A percentile compares a stretch with the other conserved stretches of the same genome.
Evolutionary conservation across 2,797 vertebrate species (phyloP).

Genomic region (Epinephelus awoara): DNA sequence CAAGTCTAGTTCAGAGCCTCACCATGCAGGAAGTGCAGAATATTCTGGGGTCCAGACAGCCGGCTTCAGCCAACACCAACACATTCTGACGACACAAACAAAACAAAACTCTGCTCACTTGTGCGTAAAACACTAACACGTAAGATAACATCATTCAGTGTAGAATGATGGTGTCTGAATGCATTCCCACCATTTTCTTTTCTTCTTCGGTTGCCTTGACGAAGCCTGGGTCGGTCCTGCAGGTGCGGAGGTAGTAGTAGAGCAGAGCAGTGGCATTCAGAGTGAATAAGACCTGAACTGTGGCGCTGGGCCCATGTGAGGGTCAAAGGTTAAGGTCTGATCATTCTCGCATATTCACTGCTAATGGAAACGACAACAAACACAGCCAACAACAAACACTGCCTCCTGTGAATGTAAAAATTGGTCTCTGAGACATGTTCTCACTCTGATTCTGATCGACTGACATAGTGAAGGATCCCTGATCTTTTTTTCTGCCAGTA

Average conservation of each 20-base stretch:
- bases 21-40: constrained; percentile 98
- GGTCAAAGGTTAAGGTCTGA: constrained; percentile 65
- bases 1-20: constrained; percentile 62
- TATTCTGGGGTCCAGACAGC: constrained; percentile 92
- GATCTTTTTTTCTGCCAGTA: not conserved
- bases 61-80: constrained; percentile 92
- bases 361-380: too few species aligned
- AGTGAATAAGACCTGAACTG: constrained; percentile 86
- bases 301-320: constrained; percentile 82
- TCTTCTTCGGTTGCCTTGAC: constrained; percentile 92
- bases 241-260: constrained; percentile 93
- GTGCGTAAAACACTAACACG: not conserved
- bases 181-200: constrained; percentile 89
- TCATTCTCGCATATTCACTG: too few species aligned
- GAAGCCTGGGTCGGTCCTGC: constrained; percentile 92
- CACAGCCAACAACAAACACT: too few species aligned
- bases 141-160: not conserved
- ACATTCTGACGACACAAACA: constrained; percentile 88
- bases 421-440: not conserved
- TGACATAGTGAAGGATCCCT: not conserved
- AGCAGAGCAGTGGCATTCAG: constrained; percentile 86
- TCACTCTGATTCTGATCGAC: not conserved
- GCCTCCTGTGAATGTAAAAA: not conserved
- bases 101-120: not conserved
- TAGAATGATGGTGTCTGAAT: not conserved